A percentile compares a stretch with the other conserved stretches of the same genome.
Evolutionary conservation across 2,888 invertebrate species (phyloP).

Genomic region (Agrotis clavis): DNA sequence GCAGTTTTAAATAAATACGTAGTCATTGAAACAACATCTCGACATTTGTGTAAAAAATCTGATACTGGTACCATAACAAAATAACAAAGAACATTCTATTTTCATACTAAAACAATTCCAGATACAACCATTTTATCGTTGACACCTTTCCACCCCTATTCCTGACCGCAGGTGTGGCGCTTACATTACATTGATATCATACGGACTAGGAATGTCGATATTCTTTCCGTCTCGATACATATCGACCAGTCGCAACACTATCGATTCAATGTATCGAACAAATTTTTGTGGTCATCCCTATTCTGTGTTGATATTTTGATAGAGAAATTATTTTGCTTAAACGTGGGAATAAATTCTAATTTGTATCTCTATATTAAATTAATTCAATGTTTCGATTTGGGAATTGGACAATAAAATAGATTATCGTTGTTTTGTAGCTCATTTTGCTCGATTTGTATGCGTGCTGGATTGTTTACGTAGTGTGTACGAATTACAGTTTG

Average conservation of each 20-base stretch:
- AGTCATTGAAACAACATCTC: background rate
- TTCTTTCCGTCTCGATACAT: constrained; percentile 77
- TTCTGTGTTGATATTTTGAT: constrained; percentile 28
- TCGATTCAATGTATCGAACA: constrained; percentile 70
- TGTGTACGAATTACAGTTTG: constrained; percentile 12
- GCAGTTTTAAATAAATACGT: background rate
- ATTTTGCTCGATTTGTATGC: constrained; percentile 30
- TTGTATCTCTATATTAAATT: constrained; percentile 32
- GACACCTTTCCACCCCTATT: constrained; percentile 63
- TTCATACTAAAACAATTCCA: constrained; percentile 17
- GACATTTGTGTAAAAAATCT: background rate
- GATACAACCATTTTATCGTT: constrained; percentile 37
- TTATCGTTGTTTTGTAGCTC: constrained; percentile 38
- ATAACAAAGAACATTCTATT: background rate
- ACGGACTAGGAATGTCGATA: constrained; percentile 78
- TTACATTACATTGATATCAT: constrained; percentile 72
- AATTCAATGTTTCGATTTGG: constrained; percentile 36
- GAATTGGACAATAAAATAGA: constrained; percentile 38
- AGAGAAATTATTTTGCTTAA: constrained; percentile 18
- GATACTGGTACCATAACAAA: background rate
- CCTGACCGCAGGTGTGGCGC: constrained; percentile 80
- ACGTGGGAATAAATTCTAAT: constrained; percentile 22
- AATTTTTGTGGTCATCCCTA: constrained; percentile 65
- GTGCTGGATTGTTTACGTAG: constrained; percentile 16
- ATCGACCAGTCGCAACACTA: constrained; percentile 76